phyloP scores from a whole-genome alignment of 2,888 invertebrate species.

The Eilema sororculum region DNA sequence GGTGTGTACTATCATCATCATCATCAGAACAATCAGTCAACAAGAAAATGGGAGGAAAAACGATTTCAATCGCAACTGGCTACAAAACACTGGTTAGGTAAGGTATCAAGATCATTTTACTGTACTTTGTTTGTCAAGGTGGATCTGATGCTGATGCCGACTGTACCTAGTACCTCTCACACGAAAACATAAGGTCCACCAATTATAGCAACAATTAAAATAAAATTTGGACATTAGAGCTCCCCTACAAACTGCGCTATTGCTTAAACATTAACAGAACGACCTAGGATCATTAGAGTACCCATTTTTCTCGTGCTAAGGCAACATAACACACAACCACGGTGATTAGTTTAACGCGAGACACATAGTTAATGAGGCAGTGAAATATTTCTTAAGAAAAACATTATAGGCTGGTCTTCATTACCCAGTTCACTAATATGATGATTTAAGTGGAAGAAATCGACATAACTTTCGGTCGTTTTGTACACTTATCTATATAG shows the following conservation, averaged over 20 bases:
- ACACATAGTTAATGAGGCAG: slow-evolving; percentile 71
- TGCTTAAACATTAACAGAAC: slow-evolving; percentile 68
- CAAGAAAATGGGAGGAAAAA: too few species aligned
- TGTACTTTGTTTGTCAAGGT: too few species aligned
- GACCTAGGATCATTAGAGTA: slow-evolving; percentile 63
- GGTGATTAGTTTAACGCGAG: slow-evolving; percentile 69
- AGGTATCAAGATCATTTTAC: too few species aligned
- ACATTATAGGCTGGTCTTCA: slow-evolving; percentile 30
- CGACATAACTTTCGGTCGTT: neutral
- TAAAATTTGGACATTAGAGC: neutral
- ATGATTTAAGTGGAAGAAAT: neutral
- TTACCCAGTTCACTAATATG: neutral
- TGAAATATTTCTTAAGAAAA: slow-evolving; percentile 63
- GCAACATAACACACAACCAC: slow-evolving; percentile 63
- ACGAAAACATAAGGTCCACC: neutral
- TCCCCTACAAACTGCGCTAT: neutral
- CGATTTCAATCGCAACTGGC: too few species aligned
- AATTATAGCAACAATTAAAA: neutral
- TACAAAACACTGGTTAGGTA: too few species aligned
- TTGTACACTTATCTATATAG: neutral
- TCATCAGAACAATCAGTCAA: too few species aligned
- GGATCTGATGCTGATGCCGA: too few species aligned
- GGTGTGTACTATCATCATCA: too few species aligned
- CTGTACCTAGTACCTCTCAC: neutral
- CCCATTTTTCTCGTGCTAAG: slow-evolving; percentile 62